These are phyloP conservation scores for Pogoniulus pusillus DNA, from an alignment of 2,797 vertebrate species.

Conservation along the genomic window DNA sequence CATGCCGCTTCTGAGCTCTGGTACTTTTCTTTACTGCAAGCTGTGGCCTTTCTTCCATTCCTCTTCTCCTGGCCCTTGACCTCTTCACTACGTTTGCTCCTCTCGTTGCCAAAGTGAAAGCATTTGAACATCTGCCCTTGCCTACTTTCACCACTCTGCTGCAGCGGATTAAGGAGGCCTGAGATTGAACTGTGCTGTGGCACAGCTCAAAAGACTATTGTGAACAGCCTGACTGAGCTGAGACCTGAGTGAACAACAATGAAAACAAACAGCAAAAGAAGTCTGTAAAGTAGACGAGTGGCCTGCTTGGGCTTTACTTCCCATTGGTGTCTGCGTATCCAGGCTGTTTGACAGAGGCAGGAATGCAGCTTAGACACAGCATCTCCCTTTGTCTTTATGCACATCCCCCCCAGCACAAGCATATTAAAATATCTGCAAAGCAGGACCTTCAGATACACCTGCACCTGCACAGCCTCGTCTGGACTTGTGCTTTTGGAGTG, in stretches of 20 bases:
- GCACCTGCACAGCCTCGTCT: neutral
- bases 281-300: neutral
- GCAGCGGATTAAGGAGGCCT: constrained; percentile 57
- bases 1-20: constrained; percentile 6
- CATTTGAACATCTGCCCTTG: constrained; percentile 67
- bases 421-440: neutral
- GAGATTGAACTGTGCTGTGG: neutral
- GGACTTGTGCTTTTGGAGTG: neutral
- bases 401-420: neutral
- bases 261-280: neutral
- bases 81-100: neutral
- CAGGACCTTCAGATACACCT: neutral
- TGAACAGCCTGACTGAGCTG: neutral
- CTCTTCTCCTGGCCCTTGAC: constrained; percentile 53
- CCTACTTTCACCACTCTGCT: constrained; percentile 30
- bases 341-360: neutral
- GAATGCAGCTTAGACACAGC: neutral
- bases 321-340: neutral
- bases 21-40: neutral
- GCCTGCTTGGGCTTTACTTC: neutral
- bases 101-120: constrained; percentile 56
- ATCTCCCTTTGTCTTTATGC: neutral
- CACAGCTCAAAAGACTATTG: constrained; percentile 17
- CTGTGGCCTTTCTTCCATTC: constrained; percentile 17
- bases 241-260: neutral